Evolutionary conservation across 2,797 vertebrate genomes (phyloP), one percentile per base, ranked within the genome.

Genomic region (Apogon hyalosoma): DNA sequence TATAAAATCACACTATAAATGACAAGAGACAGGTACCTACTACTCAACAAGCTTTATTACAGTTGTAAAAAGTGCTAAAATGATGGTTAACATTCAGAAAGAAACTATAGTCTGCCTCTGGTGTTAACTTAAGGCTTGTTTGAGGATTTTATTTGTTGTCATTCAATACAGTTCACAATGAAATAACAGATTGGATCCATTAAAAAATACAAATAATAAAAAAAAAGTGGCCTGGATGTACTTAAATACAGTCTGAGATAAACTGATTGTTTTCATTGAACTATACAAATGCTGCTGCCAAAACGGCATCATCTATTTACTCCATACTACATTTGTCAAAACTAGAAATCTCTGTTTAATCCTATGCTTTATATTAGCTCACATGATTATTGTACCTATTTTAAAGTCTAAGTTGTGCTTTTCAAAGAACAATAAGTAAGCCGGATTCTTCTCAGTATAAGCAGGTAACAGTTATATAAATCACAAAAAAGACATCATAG

Each of bases 401-500:
- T 36, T 36, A 8, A 12, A 11, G 28, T 46, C 60, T 6, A 46
- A 9, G 8, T 43, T 66, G 47, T 53, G 39, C 21, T 62, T 57
- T 55, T 14, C n/a, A 56, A 42, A 45, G 31, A 19, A 57, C 18
- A 50, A 13, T 5, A 63, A 0, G 41, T 16, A 36, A 19, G 14
- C 14, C 9, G 10, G 15, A 11, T 52, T 21, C 10, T 63, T 33
- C 52, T 15, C 46, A 63, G 19, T 70, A 9, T 45, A 67, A 63
- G 43, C 49, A 65, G 52, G 47, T 24, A 71, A 59, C 39, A 61
- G 43, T 45, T 21, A 64, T 47, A 43, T 14, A 59, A 60, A 39
- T 13, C 10, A 53, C 12, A 64, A 48, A 45, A 56, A 19, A 67
- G 6, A 64, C 14, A 53, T 13, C 12, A 60, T 60, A 62, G 8